phyloP scores from a whole-genome alignment of 2,113 vertebrate genomes.

The Prinia subflava region DNA sequence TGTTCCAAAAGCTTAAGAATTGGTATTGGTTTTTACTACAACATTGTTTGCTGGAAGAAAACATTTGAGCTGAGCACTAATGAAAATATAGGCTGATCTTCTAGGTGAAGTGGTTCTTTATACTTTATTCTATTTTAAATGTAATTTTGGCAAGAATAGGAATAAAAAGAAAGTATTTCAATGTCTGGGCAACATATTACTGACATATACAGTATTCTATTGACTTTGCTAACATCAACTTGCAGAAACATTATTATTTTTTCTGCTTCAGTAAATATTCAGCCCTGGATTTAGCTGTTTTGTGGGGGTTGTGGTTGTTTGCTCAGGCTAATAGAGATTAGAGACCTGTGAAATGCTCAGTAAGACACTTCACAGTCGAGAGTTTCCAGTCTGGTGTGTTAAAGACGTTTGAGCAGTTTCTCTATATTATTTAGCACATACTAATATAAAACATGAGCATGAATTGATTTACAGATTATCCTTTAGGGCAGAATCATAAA shows the following conservation, averaged over 20 bases:
- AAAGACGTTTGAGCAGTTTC: conserved; percentile 49
- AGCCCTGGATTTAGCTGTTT: conserved; percentile 7
- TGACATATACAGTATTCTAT: conserved; percentile 25
- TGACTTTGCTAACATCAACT: conserved; percentile 12
- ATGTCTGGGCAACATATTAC: not conserved
- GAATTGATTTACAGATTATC: conserved; percentile 52
- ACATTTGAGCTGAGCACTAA: conserved; percentile 18
- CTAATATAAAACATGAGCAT: conserved; percentile 54
- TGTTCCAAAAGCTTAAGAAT: not conserved
- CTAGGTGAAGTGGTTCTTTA: conserved; percentile 25
- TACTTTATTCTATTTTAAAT: conserved; percentile 37
- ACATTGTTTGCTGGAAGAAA: not conserved
- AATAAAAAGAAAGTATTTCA: conserved; percentile 35
- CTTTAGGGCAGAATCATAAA: conserved; percentile 49
- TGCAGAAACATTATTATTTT: conserved; percentile 38
- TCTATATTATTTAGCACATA: conserved; percentile 35
- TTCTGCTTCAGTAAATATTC: conserved; percentile 10
- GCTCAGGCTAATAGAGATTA: conserved; percentile 35
- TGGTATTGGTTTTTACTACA: not conserved
- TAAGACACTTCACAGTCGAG: conserved; percentile 8
- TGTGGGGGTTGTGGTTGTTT: not conserved
- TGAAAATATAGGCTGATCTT: conserved; percentile 17
- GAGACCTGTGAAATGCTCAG: conserved; percentile 26
- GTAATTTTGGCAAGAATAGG: conserved; percentile 5
- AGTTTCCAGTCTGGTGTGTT: conserved; percentile 20